Base-by-base conservation (phyloP, 2,888 invertebrate genomes). In the Rhynchonema sp. region DNA sequence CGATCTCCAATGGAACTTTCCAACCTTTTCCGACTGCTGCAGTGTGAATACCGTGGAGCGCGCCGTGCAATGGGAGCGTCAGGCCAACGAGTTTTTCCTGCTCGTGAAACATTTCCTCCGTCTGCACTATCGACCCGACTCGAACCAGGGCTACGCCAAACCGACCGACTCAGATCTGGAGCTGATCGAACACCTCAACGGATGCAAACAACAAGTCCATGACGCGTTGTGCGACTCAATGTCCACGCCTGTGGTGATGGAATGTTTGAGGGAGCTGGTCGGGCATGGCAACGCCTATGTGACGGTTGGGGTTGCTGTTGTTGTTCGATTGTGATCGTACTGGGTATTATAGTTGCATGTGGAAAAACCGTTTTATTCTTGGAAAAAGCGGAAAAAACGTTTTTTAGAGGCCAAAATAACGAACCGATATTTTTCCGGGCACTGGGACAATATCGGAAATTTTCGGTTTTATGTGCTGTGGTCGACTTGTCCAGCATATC, bases 41-140 rank as follows among this genome's bases (percentile, higher is more conserved):
- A 70, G 70, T 56, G 46, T 63, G 26, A 86, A 87, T 67, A 92
- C 92, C 0, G 92, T 98, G 92, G 89, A 90, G 66, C 84, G 85
- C 79, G 92, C 94, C 1, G 78, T 89, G 53, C 85, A 85, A 69
- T 92, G 84, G 73, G 96, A 98, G 74, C 90, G 87, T 74, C 78
- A 85, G 65, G 81, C 91, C 59, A 88, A 86, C 77, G 89, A 87
- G 73, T 80, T 91, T 74, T 94, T 94, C 75, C 77, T 94, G 63
- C 89, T 85, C 62, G 85, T 94, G 1, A 94, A 94, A 77, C 84
- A 85, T 69, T 74, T 81, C 62, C 61, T 79, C 46, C 66, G 79
- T 77, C 81, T 58, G 75, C 62, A 67, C 81, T 64, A 74, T 23
- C 26, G 28, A 27, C 54, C 54, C 13, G 28, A 26, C 27, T 13